These are phyloP conservation scores for Monodelphis domestica DNA, from an alignment of 2,797 vertebrate species.

Conservation along the genomic window DNA sequence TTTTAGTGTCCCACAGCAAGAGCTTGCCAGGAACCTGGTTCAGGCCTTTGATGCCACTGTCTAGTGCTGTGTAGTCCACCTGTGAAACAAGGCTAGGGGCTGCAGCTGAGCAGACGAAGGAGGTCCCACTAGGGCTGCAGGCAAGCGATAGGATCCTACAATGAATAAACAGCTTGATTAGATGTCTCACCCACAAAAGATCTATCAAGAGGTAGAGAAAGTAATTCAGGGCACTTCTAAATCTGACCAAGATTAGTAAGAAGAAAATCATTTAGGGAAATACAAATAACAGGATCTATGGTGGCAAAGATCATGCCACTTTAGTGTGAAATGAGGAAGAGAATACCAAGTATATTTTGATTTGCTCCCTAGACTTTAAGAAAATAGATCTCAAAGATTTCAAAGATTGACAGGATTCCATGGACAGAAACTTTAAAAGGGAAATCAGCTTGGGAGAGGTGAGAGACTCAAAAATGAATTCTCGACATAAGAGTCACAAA, in stretches of 20 bases:
- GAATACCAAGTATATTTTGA: not conserved
- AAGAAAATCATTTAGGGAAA: not conserved
- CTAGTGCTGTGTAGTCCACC: slow-evolving; percentile 75
- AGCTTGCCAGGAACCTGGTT: slow-evolving; percentile 92
- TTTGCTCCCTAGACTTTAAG: not conserved
- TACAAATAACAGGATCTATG: not conserved
- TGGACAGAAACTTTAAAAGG: not conserved
- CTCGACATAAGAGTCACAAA: not conserved
- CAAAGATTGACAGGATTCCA: not conserved
- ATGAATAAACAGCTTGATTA: slow-evolving; percentile 55
- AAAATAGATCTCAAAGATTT: not conserved
- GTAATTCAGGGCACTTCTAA: not conserved
- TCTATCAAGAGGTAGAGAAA: not conserved
- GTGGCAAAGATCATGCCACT: not conserved
- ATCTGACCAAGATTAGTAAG: not conserved
- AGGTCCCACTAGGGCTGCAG: slow-evolving; percentile 95
- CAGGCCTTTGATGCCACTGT: slow-evolving; percentile 79
- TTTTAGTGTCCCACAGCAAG: slow-evolving; percentile 98
- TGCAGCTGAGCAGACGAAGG: slow-evolving; percentile 96
- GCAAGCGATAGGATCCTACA: slow-evolving; percentile 95
- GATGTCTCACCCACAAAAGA: not conserved
- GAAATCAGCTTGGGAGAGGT: not conserved
- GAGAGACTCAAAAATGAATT: not conserved
- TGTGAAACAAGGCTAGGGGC: slow-evolving; percentile 85
- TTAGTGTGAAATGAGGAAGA: not conserved